Conservation (phyloP, 1,140 invertebrate genomes). For the Hycleus phaleratus region DNA sequence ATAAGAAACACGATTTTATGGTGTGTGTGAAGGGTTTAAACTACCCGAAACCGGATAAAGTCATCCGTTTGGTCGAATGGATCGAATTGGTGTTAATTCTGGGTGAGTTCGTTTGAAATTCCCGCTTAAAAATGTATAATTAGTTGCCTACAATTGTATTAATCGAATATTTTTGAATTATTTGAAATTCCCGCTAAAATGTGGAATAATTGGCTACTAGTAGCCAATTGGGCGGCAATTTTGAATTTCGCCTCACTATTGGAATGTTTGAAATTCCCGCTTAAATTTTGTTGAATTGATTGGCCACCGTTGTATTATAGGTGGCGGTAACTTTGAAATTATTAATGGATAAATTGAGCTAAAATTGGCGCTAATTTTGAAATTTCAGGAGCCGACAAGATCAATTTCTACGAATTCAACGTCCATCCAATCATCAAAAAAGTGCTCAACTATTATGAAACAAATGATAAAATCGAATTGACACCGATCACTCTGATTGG, state of each 20-base stretch:
- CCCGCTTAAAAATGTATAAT: too few species aligned
- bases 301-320: too few species aligned
- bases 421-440: constrained; percentile 87
- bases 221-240: too few species aligned
- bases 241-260: too few species aligned
- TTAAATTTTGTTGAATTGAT: too few species aligned
- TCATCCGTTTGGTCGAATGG: constrained; percentile 83
- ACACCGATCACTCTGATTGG: constrained; percentile 81
- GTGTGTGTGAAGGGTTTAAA: constrained; percentile 90
- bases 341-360: too few species aligned
- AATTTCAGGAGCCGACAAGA: constrained; percentile 69
- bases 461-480: constrained; percentile 53
- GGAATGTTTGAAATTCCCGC: too few species aligned
- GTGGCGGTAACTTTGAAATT: too few species aligned
- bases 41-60: constrained; percentile 81
- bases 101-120: neutral
- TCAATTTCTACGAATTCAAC: constrained; percentile 84
- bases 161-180: too few species aligned
- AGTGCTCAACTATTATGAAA: constrained; percentile 71
- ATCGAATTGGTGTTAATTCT: constrained; percentile 76
- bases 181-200: too few species aligned
- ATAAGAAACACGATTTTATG: constrained; percentile 68
- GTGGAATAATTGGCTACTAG: too few species aligned
- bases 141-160: too few species aligned
- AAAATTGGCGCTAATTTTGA: neutral